phyloP scores from a whole-genome alignment of 2,888 invertebrate species.

The Andrena camellia region DNA sequence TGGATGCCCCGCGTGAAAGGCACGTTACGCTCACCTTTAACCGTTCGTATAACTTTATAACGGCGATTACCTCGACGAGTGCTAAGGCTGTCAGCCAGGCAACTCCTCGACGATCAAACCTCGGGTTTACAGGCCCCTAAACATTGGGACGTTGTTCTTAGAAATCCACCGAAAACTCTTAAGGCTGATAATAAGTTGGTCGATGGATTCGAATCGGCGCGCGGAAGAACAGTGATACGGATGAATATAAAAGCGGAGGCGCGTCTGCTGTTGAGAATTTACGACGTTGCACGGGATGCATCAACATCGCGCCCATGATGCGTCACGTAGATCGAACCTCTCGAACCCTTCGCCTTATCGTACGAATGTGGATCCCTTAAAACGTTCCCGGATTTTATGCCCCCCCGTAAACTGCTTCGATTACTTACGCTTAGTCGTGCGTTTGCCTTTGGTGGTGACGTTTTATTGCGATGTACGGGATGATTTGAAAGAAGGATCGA shows the following conservation, averaged over 20 bases:
- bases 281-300: conserved; percentile 14
- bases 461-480: neutral
- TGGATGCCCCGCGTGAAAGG: conserved; percentile 52
- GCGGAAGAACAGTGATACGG: neutral
- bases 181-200: conserved; percentile 6
- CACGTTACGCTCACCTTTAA: conserved; percentile 60
- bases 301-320: neutral
- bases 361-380: neutral
- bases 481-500: neutral
- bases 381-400: conserved; percentile 22
- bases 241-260: conserved; percentile 8
- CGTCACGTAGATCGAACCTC: neutral
- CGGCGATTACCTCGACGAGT: conserved; percentile 44
- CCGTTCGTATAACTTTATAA: conserved; percentile 48
- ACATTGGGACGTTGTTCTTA: conserved; percentile 17
- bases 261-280: conserved; percentile 2
- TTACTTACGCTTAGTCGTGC: neutral
- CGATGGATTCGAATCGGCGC: conserved; percentile 8
- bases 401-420: conserved; percentile 18
- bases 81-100: conserved; percentile 55
- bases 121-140: conserved; percentile 50
- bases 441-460: neutral
- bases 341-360: conserved; percentile 17
- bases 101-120: conserved; percentile 55
- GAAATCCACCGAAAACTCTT: conserved; percentile 2